Percentiles rank a stretch among this genome's conserved stretches.
Evolutionary conservation across 2,888 invertebrate species (phyloP).

Genomic region (Leptogaster cylindrica): DNA sequence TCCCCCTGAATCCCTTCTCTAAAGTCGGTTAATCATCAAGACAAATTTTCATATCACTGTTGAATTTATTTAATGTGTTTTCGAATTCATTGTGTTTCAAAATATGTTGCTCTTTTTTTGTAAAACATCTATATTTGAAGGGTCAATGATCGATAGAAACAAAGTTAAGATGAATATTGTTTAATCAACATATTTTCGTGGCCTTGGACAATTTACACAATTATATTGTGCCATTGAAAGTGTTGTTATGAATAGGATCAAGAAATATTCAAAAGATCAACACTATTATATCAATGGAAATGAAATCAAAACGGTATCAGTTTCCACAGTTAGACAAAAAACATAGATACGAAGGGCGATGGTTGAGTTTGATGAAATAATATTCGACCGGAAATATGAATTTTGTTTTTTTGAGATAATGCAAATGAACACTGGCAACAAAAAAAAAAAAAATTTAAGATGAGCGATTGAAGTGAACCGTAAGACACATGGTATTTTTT

Average conservation of each 20-base stretch:
- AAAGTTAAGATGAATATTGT: background rate
- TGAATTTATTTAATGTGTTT: too few species aligned
- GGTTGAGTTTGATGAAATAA: slow-evolving; percentile 2
- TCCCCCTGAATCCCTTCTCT: too few species aligned
- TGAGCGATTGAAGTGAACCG: background rate
- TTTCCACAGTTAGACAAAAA: background rate
- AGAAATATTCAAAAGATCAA: background rate
- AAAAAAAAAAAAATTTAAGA: background rate
- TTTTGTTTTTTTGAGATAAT: slow-evolving; percentile 30
- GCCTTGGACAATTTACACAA: slow-evolving; percentile 32
- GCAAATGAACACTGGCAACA: slow-evolving; percentile 10
- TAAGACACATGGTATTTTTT: too few species aligned
- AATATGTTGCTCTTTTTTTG: too few species aligned
- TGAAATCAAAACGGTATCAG: background rate
- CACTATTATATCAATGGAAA: background rate
- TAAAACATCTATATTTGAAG: background rate
- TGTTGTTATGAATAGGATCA: slow-evolving; percentile 19
- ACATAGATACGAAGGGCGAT: background rate
- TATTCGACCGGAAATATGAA: slow-evolving; percentile 19
- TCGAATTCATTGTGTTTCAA: too few species aligned
- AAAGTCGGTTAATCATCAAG: too few species aligned
- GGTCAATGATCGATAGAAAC: background rate
- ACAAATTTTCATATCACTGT: too few species aligned
- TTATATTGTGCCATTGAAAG: slow-evolving; percentile 16
- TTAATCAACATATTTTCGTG: slow-evolving; percentile 21